Evolutionary conservation across 1,140 invertebrate genomes (phyloP), one percentile per base, ranked within the genome.

Genomic region (Eubasilissa regina): DNA sequence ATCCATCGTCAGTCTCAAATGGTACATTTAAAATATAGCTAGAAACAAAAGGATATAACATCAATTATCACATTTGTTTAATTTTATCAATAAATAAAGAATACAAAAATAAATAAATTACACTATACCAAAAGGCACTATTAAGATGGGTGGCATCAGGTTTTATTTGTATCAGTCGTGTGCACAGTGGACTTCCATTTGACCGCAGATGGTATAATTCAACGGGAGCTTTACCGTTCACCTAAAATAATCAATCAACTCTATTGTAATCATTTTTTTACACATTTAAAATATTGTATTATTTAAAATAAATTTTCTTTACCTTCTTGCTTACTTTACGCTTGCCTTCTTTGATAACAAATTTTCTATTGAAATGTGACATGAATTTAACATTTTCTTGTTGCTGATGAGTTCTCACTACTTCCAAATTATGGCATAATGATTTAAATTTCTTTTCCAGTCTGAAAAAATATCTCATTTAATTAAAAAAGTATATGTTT

Each of bases 361-460:
- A 99, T 85, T 97, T 95, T 74, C 95, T 90, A 85, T 98, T 97
- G 88, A 99, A 99, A 88, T 99, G 98, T 0, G 98, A 96, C 90
- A 99, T 94, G 86, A 99, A 99, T 89, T 99, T 99, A 21, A 99
- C 92, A 89, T 98, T 99, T 89, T 99, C 99, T 89, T 99, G 98
- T 87, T 99, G 98, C 84, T 98, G 97, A 87, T 98, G 97, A n/a
- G 97, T 98, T 62, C 98, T 89, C 0, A 99, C 95, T 1, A 99
- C 98, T 90, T 99, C 98, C 77, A 99, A 89, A 84, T 99, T 97
- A 84, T 97, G 95, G 47, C 97, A 99, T 77, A 99, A 90, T 17
- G 94, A 92, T 88, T 99, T 98, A 89, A 99, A 99, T 89, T 98
- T 99, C 85, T 99, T 97, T 89, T 99, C 97, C 74, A 99, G 91